These are phyloP conservation scores for Eumaeus atala DNA, from an alignment of 1,140 invertebrate genomes.

Conservation along the genomic window DNA sequence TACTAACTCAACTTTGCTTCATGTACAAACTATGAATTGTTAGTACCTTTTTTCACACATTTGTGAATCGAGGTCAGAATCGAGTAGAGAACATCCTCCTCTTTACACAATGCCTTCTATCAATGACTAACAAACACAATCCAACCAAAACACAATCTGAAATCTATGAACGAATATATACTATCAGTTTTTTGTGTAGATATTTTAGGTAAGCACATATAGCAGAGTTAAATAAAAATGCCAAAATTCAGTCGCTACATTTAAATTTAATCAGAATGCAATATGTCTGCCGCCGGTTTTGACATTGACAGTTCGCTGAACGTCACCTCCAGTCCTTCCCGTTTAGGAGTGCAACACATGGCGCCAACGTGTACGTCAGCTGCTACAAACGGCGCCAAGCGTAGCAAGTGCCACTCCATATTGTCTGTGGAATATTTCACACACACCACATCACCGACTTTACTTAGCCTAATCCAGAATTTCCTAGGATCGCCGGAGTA, in stretches of 20 bases:
- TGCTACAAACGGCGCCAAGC: conserved; percentile 35
- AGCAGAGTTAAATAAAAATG: background rate
- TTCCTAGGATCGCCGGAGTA: conserved; percentile 41
- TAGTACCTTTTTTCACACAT: too few relatives aligned
- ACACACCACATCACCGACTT: conserved; percentile 33
- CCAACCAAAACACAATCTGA: too few relatives aligned
- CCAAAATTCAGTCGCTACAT: background rate
- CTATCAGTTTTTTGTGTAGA: background rate
- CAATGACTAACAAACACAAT: too few relatives aligned
- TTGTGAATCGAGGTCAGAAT: too few relatives aligned
- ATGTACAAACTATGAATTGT: too few relatives aligned
- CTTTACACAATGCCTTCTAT: too few relatives aligned
- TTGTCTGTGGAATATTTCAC: conserved; percentile 51
- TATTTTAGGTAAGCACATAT: background rate
- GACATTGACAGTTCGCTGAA: conserved; percentile 35
- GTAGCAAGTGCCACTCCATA: conserved; percentile 36
- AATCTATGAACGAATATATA: too few relatives aligned
- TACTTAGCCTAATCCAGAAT: conserved; percentile 46
- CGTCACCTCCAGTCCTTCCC: conserved; percentile 33
- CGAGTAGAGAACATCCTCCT: background rate
- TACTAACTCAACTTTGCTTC: too few relatives aligned
- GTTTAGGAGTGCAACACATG: conserved; percentile 42
- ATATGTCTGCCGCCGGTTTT: conserved; percentile 28
- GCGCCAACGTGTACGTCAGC: conserved; percentile 33
- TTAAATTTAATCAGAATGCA: conserved; percentile 4